Percentiles rank a stretch among this genome's conserved stretches.
Evolutionary conservation across 2,113 vertebrate genomes (phyloP).

Genomic region (Ammodytes marinus): DNA sequence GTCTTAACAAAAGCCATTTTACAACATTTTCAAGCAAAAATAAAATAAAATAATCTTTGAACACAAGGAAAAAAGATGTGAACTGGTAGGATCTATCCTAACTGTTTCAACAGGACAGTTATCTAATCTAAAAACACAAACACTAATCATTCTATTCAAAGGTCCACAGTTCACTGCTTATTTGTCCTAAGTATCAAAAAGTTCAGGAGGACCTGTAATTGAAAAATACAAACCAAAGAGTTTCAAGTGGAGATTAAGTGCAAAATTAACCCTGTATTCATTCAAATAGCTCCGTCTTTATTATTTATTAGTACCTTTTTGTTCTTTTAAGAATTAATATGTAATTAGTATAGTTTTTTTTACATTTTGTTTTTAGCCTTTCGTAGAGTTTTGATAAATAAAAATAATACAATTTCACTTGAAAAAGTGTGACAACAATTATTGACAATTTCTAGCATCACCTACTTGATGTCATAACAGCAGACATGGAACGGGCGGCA

Average conservation of each 20-base stretch:
- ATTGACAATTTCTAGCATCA: slow-evolving; percentile 6
- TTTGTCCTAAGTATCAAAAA: background rate
- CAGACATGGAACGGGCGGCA: slow-evolving; percentile 51
- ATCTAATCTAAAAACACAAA: background rate
- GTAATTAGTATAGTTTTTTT: too few relatives aligned
- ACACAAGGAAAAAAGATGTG: background rate
- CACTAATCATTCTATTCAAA: background rate
- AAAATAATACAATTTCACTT: background rate
- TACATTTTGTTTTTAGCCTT: background rate
- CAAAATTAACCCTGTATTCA: background rate
- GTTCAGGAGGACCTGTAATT: background rate
- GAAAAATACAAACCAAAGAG: background rate
- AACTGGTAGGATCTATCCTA: background rate
- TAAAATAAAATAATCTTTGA: background rate
- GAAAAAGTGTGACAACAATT: background rate
- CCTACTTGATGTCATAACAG: slow-evolving; percentile 69
- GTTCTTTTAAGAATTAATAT: background rate
- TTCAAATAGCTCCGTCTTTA: background rate
- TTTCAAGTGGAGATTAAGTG: background rate
- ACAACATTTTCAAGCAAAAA: background rate
- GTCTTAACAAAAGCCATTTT: background rate
- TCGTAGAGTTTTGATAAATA: too few relatives aligned
- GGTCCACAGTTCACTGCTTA: background rate
- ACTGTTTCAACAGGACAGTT: background rate
- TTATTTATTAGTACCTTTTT: background rate